A percentile compares a stretch with the other conserved stretches of the same genome.
Conservation (phyloP, 2,797 vertebrate genomes). For the Neosilurus hyrtlii region DNA sequence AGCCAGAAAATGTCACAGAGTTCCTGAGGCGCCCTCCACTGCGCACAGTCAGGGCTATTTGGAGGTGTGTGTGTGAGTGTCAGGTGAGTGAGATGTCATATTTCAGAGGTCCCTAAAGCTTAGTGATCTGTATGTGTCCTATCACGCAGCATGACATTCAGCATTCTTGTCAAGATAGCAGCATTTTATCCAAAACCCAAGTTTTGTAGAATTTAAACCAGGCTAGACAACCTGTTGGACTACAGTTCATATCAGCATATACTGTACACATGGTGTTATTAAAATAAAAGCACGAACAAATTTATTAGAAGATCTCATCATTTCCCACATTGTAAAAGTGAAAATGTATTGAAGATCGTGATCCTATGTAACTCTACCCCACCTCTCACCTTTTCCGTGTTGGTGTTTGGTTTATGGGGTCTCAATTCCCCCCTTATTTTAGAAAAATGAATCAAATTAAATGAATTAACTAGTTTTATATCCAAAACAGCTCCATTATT, state of each 20-base stretch:
- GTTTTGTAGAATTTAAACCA: neutral
- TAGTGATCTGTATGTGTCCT: neutral
- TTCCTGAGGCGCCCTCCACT: neutral
- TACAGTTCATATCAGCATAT: neutral
- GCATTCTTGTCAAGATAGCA: neutral
- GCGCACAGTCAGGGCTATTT: neutral
- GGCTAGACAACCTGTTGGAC: neutral
- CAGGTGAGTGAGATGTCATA: neutral
- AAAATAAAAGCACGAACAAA: too few species aligned
- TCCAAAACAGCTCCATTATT: neutral
- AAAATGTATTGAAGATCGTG: neutral
- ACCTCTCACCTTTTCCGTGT: neutral
- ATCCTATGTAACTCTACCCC: neutral
- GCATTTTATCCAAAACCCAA: neutral
- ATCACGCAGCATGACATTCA: neutral
- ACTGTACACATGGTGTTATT: neutral
- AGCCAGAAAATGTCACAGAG: conserved; percentile 6
- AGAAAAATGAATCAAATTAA: conserved; percentile 15
- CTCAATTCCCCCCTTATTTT: neutral
- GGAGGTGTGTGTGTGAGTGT: conserved; percentile 4
- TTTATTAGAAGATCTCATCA: neutral
- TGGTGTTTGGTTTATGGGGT: neutral
- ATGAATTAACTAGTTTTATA: conserved; percentile 6
- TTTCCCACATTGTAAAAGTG: neutral
- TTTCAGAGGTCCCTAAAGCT: neutral